phyloP scores from a whole-genome alignment of 2,113 vertebrate species.

The Uria lomvia region DNA sequence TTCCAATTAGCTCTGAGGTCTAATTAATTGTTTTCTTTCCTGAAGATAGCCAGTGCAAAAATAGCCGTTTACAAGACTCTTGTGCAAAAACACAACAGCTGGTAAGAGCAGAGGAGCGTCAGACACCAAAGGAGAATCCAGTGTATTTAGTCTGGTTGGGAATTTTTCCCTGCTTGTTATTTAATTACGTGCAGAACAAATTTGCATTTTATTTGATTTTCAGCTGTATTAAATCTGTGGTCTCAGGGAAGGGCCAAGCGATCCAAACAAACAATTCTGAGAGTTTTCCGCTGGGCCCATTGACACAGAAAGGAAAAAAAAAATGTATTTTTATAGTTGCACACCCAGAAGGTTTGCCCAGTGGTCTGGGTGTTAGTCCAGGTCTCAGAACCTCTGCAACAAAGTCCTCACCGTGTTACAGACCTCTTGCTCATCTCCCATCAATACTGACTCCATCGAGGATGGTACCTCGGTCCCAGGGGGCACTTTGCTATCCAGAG shows the following conservation, averaged over 20 bases:
- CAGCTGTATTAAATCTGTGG: not conserved
- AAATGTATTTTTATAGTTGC: not conserved
- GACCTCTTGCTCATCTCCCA: not conserved
- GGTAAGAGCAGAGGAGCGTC: not conserved
- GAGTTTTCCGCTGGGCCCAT: not conserved
- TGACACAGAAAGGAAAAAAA: not conserved
- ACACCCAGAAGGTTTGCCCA: not conserved
- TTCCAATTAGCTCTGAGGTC: slow-evolving; percentile 65
- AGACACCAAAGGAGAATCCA: not conserved
- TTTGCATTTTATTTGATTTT: not conserved
- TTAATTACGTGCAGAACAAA: not conserved
- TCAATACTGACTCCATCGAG: not conserved
- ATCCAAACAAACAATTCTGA: not conserved
- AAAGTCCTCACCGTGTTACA: not conserved
- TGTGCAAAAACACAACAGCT: not conserved
- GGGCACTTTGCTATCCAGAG: not conserved
- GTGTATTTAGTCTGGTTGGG: not conserved
- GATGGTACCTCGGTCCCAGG: not conserved
- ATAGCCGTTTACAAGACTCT: not conserved
- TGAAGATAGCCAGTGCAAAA: not conserved
- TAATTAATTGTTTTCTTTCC: slow-evolving; percentile 65
- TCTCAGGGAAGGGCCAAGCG: not conserved
- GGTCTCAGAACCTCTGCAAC: not conserved
- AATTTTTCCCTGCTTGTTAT: not conserved
- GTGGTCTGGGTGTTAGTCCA: not conserved